A percentile compares a stretch with the other conserved stretches of the same genome.
phyloP scores from a whole-genome alignment of 2,797 vertebrate species.

The Danio albolineatus region DNA sequence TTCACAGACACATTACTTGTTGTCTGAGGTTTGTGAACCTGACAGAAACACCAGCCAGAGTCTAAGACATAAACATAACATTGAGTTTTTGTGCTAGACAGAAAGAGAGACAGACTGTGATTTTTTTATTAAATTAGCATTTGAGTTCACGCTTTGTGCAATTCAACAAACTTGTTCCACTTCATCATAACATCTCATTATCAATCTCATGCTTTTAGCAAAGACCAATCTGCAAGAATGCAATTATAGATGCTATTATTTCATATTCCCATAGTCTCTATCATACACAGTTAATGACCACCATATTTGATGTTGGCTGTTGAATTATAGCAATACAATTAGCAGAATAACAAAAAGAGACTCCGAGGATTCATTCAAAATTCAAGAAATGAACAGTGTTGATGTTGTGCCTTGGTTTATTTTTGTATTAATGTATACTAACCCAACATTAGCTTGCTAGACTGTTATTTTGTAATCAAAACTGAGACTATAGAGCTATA shows the following conservation, averaged over 20 bases:
- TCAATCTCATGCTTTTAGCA: neutral
- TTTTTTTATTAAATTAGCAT: neutral
- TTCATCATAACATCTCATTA: conserved; percentile 34
- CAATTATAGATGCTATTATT: conserved; percentile 29
- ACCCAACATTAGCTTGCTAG: neutral
- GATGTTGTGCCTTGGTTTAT: conserved; percentile 6
- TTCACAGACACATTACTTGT: conserved; percentile 10
- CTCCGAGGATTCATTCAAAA: neutral
- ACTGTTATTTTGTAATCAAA: neutral
- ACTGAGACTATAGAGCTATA: too few relatives aligned
- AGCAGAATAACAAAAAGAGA: neutral
- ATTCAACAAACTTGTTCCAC: conserved; percentile 22
- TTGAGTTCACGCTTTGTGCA: neutral
- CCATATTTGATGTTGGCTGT: neutral
- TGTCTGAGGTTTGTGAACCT: conserved; percentile 10
- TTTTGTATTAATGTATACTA: neutral
- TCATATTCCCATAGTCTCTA: neutral
- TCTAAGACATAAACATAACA: neutral
- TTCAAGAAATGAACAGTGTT: neutral
- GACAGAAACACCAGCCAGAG: neutral
- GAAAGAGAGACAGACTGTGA: neutral
- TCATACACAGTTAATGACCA: conserved; percentile 28
- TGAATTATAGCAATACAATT: conserved; percentile 26
- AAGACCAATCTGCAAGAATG: conserved; percentile 11
- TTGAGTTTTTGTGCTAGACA: conserved; percentile 1